A percentile compares a stretch with the other conserved stretches of the same genome.
phyloP scores from a whole-genome alignment of 2,888 invertebrate genomes.

The Caenorhabditis doughertyi region DNA sequence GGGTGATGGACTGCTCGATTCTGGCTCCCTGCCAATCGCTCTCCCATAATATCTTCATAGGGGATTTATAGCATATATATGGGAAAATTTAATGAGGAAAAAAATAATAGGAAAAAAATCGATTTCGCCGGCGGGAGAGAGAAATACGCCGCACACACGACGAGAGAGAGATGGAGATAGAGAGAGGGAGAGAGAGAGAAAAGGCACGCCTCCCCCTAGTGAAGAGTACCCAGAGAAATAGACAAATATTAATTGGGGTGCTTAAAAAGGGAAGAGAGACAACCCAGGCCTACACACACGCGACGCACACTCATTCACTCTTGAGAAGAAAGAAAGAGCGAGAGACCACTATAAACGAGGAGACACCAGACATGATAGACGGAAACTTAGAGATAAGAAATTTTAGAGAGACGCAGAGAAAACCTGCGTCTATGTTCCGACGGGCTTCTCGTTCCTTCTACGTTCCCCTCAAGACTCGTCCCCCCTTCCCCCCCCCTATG shows the following conservation, averaged over 20 bases:
- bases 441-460: neutral
- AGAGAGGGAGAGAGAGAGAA: constrained; percentile 37
- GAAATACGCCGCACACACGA: too few species aligned
- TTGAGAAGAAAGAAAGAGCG: constrained; percentile 6
- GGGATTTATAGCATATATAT: neutral
- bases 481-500: too few species aligned
- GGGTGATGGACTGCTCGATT: constrained; percentile 73
- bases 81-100: neutral
- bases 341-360: neutral
- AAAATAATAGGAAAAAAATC: constrained; percentile 1
- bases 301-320: constrained; percentile 5
- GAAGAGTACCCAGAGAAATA: constrained; percentile 28
- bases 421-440: neutral
- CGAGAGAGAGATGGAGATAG: too few species aligned
- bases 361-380: neutral
- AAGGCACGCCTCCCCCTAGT: constrained; percentile 7
- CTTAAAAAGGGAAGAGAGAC: constrained; percentile 58
- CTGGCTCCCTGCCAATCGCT: constrained; percentile 80
- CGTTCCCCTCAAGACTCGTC: neutral
- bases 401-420: neutral
- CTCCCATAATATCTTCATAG: constrained; percentile 80
- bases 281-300: neutral
- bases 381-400: neutral
- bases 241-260: constrained; percentile 62
- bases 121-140: constrained; percentile 23